Evolutionary conservation across 2,113 vertebrate species (phyloP).

Genomic region (western clawed frog (Xenopus tropicalis)): UCB_Xtro_10.0 CM004444.2:163616001-163616500

Average conservation of each 20-base stretch:
- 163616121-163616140: conserved; percentile 69
- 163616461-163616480: too few species aligned
- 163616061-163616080: conserved; percentile 58
- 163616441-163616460: too few species aligned
- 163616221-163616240: conserved; percentile 53
- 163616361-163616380: too few species aligned
- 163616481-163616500: too few species aligned
- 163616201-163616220: conserved; percentile 63
- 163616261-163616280: conserved; percentile 51
- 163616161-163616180: conserved; percentile 69
- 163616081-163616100: conserved; percentile 70
- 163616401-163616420: too few species aligned
- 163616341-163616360: conserved; percentile 10
- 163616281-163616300: conserved; percentile 47
- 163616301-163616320: conserved; percentile 42
- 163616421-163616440: too few species aligned
- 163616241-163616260: conserved; percentile 55
- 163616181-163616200: conserved; percentile 52
- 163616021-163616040: conserved; percentile 63
- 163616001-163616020: conserved; percentile 64
- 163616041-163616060: conserved; percentile 62
- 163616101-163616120: conserved; percentile 67
- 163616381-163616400: too few species aligned
- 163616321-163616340: conserved; percentile 20
- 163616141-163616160: conserved; percentile 57